Evolutionary conservation across 2,113 vertebrate species (phyloP).

Genomic region (Microcebus griseorufus): DNA sequence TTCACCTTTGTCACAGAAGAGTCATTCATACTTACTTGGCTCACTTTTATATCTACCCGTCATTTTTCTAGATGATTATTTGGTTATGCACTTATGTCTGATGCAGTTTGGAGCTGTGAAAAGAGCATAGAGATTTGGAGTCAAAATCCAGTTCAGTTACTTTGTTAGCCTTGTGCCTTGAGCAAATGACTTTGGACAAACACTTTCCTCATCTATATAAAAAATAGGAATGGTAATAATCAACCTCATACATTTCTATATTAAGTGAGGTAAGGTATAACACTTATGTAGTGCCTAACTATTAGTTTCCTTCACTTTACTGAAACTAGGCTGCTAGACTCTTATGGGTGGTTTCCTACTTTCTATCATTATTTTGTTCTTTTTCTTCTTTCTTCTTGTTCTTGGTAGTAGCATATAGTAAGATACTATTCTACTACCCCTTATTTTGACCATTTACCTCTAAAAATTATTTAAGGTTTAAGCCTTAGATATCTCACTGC

Average conservation of each 20-base stretch:
- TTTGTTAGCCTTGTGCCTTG: conserved; percentile 3
- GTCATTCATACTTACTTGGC: not conserved
- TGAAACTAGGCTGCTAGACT: not conserved
- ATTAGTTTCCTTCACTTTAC: not conserved
- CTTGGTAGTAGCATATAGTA: not conserved
- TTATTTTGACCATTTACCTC: conserved; percentile 27
- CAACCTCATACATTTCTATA: not conserved
- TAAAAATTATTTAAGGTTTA: conserved; percentile 8
- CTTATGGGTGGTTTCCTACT: not conserved
- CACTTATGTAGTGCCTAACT: not conserved
- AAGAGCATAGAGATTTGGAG: not conserved
- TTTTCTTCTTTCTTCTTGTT: not conserved
- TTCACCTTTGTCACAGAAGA: not conserved
- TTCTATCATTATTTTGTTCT: not conserved
- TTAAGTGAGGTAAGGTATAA: not conserved
- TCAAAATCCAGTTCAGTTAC: not conserved
- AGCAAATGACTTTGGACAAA: not conserved
- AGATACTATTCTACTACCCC: not conserved
- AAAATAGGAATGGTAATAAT: not conserved
- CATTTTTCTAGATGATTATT: not conserved
- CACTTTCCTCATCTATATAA: not conserved
- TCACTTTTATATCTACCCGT: not conserved
- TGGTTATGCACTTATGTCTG: not conserved
- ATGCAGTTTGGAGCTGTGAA: not conserved
- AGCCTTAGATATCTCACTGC: not conserved